Evolutionary conservation across 2,797 vertebrate genomes (phyloP).

Genomic region (Protonibea diacanthus): DNA sequence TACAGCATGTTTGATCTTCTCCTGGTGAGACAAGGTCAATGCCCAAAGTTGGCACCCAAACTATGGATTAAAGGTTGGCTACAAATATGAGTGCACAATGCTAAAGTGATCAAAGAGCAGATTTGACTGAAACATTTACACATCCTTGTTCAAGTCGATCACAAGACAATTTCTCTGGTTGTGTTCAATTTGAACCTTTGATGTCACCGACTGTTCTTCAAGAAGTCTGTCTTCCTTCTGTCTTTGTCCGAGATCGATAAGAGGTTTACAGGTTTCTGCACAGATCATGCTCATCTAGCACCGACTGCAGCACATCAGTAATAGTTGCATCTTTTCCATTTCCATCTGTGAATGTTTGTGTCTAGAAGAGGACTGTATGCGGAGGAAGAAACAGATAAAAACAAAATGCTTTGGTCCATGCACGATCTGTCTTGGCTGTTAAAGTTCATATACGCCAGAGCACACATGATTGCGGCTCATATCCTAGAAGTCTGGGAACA

Average conservation of each 20-base stretch:
- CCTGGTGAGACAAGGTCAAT: constrained; percentile 7
- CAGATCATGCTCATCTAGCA: constrained; percentile 1
- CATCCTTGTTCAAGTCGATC: constrained; percentile 13
- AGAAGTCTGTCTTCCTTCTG: constrained; percentile 15
- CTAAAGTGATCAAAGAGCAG: constrained; percentile 24
- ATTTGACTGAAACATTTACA: constrained; percentile 30
- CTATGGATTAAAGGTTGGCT: constrained; percentile 12
- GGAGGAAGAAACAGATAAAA: constrained; percentile 65
- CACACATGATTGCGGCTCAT: constrained; percentile 64
- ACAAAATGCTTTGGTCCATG: constrained; percentile 93
- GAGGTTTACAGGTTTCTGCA: constrained; percentile 39
- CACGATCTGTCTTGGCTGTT: constrained; percentile 82
- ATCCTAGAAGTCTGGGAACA: constrained; percentile 26
- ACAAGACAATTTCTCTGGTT: constrained; percentile 13
- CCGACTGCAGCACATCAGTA: constrained; percentile 8
- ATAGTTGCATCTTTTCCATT: not conserved
- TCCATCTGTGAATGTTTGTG: constrained; percentile 30
- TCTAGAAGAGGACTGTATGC: constrained; percentile 40
- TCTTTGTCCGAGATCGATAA: constrained; percentile 22
- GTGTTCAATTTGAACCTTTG: constrained; percentile 28
- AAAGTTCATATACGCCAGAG: constrained; percentile 67
- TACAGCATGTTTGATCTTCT: not conserved
- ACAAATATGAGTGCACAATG: constrained; percentile 11
- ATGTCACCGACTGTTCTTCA: constrained; percentile 4
- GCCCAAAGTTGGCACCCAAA: constrained; percentile 20